Evolutionary conservation across 2,113 vertebrate species (phyloP).

Genomic region (Rhinoptilus africanus): DNA sequence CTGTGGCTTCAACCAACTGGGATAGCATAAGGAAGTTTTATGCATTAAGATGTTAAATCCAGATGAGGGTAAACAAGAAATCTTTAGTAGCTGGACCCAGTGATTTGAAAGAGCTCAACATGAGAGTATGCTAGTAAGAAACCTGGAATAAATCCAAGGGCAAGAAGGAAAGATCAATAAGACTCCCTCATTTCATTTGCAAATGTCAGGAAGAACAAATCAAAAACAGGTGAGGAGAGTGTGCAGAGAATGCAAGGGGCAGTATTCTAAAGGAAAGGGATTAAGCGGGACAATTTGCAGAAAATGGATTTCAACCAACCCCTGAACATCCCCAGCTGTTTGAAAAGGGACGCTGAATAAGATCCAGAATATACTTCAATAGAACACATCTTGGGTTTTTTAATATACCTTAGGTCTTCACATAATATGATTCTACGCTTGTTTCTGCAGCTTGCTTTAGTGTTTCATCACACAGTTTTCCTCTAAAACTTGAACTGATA

Average conservation of each 20-base stretch:
- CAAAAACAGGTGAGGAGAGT: constrained; percentile 9
- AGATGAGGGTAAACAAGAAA: background rate
- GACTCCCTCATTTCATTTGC: background rate
- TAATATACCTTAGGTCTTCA: background rate
- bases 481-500: background rate
- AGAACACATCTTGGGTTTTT: background rate
- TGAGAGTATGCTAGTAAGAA: background rate
- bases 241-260: background rate
- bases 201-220: constrained; percentile 54
- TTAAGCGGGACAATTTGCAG: constrained; percentile 23
- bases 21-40: background rate
- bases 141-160: constrained; percentile 18
- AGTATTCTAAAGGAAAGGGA: background rate
- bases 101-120: background rate
- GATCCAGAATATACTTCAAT: background rate
- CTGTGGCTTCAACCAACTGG: background rate
- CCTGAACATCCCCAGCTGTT: background rate
- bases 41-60: background rate
- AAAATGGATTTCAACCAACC: constrained; percentile 10
- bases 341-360: background rate
- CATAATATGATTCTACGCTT: background rate
- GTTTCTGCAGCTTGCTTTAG: background rate
- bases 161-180: background rate
- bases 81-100: background rate
- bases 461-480: background rate